Conservation (phyloP, 2,113 vertebrate species). For the Terrapene triunguis region DNA sequence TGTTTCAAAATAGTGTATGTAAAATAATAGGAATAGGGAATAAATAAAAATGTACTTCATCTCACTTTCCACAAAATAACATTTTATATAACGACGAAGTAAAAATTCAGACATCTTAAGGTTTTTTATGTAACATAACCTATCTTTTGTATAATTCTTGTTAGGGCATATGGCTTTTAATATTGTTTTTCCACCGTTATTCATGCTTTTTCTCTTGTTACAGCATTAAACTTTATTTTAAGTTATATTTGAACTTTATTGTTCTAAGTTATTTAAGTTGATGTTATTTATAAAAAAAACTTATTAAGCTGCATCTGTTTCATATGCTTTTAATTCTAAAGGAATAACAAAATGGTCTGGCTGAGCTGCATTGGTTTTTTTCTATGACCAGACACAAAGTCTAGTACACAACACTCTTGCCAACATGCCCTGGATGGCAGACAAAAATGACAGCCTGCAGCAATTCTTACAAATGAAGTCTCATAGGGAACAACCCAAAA, state of each 20-base stretch:
- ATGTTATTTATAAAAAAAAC: slow-evolving; percentile 90
- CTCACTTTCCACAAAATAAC: slow-evolving; percentile 82
- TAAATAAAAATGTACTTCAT: slow-evolving; percentile 81
- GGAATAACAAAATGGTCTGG: slow-evolving; percentile 81
- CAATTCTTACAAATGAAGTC: slow-evolving; percentile 71
- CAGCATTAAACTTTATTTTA: slow-evolving; percentile 87
- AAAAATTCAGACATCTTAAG: slow-evolving; percentile 81
- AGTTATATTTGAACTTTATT: slow-evolving; percentile 86
- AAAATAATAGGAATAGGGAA: slow-evolving; percentile 78
- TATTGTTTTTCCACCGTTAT: slow-evolving; percentile 80
- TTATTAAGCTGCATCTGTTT: slow-evolving; percentile 85
- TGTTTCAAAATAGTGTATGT: slow-evolving; percentile 80
- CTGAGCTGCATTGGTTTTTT: slow-evolving; percentile 58
- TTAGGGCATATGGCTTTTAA: slow-evolving; percentile 81
- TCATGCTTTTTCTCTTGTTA: slow-evolving; percentile 83
- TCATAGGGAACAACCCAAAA: slow-evolving; percentile 70
- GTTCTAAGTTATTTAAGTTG: slow-evolving; percentile 90
- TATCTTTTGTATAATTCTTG: slow-evolving; percentile 84
- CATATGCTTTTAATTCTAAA: slow-evolving; percentile 86
- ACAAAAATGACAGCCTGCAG: slow-evolving; percentile 84
- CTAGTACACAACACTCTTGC: slow-evolving; percentile 75
- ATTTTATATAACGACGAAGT: slow-evolving; percentile 81
- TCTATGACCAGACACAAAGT: slow-evolving; percentile 72
- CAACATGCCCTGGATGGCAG: slow-evolving; percentile 81
- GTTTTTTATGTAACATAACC: slow-evolving; percentile 83